Conservation (phyloP, 2,113 vertebrate species). For the Rhinoptilus africanus region DNA sequence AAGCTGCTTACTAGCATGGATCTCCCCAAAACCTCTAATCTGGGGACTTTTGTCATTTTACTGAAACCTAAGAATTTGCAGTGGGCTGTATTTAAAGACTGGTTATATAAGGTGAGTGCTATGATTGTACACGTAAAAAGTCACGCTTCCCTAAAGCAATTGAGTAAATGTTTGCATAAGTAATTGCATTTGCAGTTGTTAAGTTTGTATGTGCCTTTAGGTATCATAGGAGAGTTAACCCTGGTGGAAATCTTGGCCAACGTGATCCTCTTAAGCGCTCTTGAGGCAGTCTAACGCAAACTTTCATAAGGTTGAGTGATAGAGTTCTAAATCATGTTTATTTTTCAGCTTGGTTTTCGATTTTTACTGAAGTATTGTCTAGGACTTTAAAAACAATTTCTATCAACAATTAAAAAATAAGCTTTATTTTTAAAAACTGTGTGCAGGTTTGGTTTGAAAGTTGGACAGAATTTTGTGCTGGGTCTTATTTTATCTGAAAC, state of each 20-base stretch:
- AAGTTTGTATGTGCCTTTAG: background rate
- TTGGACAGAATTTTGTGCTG: background rate
- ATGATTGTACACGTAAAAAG: background rate
- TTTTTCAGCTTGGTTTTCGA: background rate
- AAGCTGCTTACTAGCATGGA: background rate
- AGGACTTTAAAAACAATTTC: background rate
- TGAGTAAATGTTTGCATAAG: conserved; percentile 32
- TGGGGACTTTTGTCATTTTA: background rate
- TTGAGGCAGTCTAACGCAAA: background rate
- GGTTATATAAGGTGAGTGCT: background rate
- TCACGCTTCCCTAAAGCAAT: background rate
- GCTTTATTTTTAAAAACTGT: background rate
- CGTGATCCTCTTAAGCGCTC: background rate
- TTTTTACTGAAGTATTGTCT: background rate
- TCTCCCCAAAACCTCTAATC: background rate
- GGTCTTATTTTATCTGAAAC: background rate
- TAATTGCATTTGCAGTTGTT: conserved; percentile 36
- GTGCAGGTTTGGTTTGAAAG: background rate
- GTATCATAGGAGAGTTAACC: background rate
- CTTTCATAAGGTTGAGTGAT: background rate
- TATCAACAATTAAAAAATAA: background rate
- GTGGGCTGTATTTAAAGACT: background rate
- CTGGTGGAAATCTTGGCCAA: background rate
- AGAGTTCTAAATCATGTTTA: background rate
- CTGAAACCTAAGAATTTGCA: background rate